phyloP scores from a whole-genome alignment of 2,113 vertebrate genomes.

The Marcusenius ussheri region DNA sequence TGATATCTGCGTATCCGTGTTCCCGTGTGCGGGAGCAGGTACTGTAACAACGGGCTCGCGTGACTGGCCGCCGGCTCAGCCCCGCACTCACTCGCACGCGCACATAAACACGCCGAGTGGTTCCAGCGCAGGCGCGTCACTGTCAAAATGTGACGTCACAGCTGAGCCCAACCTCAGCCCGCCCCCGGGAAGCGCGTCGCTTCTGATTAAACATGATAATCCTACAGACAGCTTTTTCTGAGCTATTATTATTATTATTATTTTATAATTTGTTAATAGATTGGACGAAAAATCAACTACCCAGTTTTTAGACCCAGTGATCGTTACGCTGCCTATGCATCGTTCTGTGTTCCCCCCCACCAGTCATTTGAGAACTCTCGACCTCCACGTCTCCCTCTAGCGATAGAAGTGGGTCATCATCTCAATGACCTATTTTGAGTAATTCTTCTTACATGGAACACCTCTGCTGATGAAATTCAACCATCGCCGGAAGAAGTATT shows the following conservation, averaged over 20 bases:
- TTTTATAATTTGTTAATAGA: background rate
- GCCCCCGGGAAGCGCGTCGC: background rate
- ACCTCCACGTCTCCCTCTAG: background rate
- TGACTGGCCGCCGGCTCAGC: background rate
- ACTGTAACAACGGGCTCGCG: background rate
- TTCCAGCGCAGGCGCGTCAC: background rate
- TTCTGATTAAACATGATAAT: background rate
- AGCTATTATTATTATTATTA: background rate
- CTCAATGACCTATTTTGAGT: background rate
- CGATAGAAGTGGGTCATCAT: background rate
- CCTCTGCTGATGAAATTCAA: background rate
- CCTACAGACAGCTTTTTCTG: background rate
- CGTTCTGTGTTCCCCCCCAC: background rate
- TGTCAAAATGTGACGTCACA: background rate
- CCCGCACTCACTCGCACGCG: background rate
- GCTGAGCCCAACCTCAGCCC: background rate
- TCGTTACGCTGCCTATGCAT: background rate
- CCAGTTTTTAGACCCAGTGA: background rate
- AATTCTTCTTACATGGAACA: background rate
- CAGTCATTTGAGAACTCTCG: background rate
- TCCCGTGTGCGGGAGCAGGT: background rate
- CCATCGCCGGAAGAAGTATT: background rate
- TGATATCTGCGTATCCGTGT: background rate
- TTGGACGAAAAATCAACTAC: no score
- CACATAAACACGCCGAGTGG: background rate